Evolutionary conservation across 1,140 invertebrate species (phyloP).

Genomic region (Phortica variegata): DNA sequence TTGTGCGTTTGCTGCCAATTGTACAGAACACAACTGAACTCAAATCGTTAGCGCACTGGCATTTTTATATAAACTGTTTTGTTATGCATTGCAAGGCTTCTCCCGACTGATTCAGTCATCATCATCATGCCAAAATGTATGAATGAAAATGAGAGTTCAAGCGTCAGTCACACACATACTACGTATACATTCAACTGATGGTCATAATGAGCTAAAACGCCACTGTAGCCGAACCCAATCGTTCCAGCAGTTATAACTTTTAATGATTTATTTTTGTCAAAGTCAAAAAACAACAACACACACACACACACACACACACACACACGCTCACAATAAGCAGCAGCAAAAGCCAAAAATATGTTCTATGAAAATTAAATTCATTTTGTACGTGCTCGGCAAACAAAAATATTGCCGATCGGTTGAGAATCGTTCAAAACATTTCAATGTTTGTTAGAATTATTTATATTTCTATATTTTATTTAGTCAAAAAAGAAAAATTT

Average conservation of each 20-base stretch:
- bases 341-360: too few species aligned
- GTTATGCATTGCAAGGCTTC: slow-evolving; percentile 4
- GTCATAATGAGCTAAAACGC: slow-evolving; percentile 1
- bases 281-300: too few species aligned
- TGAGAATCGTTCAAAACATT: too few species aligned
- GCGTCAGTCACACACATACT: slow-evolving; percentile 4
- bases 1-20: slow-evolving; percentile 10
- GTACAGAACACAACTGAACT: slow-evolving; percentile 13
- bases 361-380: slow-evolving; percentile 52
- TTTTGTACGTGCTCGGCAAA: slow-evolving; percentile 36
- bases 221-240: slow-evolving; percentile 37
- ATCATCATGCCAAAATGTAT: too few species aligned
- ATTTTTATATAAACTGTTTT: slow-evolving; percentile 32
- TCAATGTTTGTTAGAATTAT: too few species aligned
- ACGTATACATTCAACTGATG: neutral
- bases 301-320: too few species aligned
- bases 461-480: too few species aligned
- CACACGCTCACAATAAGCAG: too few species aligned
- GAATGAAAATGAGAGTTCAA: slow-evolving; percentile 37
- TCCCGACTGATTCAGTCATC: too few species aligned
- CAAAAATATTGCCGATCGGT: too few species aligned
- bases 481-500: too few species aligned
- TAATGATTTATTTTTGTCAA: slow-evolving; percentile 43
- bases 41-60: slow-evolving; percentile 29
- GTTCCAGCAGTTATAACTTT: slow-evolving; percentile 36